A percentile compares a stretch with the other conserved stretches of the same genome.
Conservation (phyloP, 1,140 invertebrate species). For the Aporrectodea caliginosa region DNA sequence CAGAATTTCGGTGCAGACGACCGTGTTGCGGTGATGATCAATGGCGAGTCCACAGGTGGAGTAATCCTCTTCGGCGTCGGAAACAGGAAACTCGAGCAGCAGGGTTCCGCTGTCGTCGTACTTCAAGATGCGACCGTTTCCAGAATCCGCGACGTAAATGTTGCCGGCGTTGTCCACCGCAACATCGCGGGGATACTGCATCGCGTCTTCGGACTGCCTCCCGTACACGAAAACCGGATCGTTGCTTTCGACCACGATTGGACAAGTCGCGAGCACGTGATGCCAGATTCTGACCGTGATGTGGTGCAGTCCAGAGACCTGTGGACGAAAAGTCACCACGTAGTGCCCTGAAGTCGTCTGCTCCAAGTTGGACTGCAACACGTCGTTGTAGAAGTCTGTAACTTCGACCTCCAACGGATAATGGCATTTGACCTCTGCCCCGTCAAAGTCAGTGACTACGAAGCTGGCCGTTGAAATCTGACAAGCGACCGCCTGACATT, state of each 20-base stretch:
- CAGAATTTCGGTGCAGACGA: constrained; percentile 29
- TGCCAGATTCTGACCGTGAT: background rate
- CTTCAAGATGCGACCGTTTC: constrained; percentile 28
- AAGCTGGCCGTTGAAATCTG: background rate
- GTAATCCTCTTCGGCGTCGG: background rate
- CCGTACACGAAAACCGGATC: constrained; percentile 31
- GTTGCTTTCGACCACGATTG: constrained; percentile 27
- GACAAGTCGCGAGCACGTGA: background rate
- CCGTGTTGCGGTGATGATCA: constrained; percentile 8
- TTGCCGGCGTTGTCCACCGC: constrained; percentile 26
- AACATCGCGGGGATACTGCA: constrained; percentile 32
- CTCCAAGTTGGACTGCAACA: background rate
- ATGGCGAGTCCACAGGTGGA: constrained; percentile 26
- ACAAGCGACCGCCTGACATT: background rate
- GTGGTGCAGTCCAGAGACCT: background rate
- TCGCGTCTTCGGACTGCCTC: constrained; percentile 3
- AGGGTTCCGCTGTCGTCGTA: background rate
- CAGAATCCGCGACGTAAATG: constrained; percentile 33
- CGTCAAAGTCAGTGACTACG: background rate
- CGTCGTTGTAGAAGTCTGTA: background rate
- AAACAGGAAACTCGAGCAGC: constrained; percentile 24
- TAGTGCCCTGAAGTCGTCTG: background rate
- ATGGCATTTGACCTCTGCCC: background rate
- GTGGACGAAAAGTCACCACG: background rate
- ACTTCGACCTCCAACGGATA: background rate